These are phyloP conservation scores for Clamator glandarius DNA, from an alignment of 2,797 vertebrate species.

Conservation along the genomic window DNA sequence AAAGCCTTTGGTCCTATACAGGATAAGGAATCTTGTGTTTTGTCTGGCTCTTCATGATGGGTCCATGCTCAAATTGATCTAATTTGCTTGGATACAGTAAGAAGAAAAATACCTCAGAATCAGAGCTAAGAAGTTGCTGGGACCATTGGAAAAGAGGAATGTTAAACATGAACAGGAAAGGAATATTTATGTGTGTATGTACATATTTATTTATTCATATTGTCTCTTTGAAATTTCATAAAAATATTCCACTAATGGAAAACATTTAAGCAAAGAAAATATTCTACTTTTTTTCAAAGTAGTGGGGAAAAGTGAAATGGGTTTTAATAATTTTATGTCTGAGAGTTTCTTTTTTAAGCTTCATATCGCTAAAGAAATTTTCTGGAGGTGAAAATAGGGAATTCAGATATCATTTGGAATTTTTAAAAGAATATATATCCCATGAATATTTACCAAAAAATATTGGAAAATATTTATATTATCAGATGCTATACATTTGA, in stretches of 20 bases:
- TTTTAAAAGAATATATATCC: neutral
- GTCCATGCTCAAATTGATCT: constrained; percentile 16
- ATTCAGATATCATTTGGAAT: neutral
- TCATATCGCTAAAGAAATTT: neutral
- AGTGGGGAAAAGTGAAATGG: neutral
- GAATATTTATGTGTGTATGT: neutral
- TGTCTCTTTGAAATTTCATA: neutral
- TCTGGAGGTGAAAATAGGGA: neutral
- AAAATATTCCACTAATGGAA: neutral
- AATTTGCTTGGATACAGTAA: neutral
- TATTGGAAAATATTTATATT: neutral
- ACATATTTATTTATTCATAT: neutral
- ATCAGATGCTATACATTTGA: neutral
- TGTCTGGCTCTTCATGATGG: neutral
- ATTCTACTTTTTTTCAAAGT: neutral
- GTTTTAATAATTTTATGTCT: neutral
- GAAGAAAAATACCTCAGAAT: neutral
- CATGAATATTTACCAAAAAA: neutral
- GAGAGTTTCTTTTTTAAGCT: neutral
- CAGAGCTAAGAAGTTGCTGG: neutral
- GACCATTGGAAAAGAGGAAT: neutral
- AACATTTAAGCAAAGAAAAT: neutral
- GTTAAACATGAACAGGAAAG: neutral
- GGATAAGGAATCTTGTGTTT: neutral
- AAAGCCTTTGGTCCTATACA: constrained; percentile 42